These are phyloP conservation scores for Labeo catla DNA, from an alignment of 2,113 vertebrate species.

Conservation along the genomic window DNA sequence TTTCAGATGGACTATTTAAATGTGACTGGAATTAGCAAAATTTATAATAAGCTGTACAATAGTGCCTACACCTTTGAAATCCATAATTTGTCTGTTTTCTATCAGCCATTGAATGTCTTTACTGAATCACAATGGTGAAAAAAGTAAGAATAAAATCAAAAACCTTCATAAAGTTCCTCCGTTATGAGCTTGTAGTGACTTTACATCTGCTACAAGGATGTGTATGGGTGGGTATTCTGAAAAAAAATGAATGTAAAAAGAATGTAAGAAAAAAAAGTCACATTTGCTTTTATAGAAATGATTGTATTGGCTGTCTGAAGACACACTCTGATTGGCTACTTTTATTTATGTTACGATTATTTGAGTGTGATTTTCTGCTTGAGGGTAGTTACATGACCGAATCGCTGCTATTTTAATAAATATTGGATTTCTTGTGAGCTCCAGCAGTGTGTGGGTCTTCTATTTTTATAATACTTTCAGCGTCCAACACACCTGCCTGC, in stretches of 20 bases:
- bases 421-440: background rate
- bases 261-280: slow-evolving; percentile 26
- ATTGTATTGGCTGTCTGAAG: background rate
- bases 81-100: background rate
- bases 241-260: slow-evolving; percentile 14
- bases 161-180: slow-evolving; percentile 41
- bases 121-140: background rate
- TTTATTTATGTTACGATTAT: background rate
- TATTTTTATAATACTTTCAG: background rate
- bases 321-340: background rate
- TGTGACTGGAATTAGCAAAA: background rate
- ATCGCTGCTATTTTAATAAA: slow-evolving; percentile 5
- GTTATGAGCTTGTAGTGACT: slow-evolving; percentile 18
- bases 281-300: background rate
- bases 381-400: background rate
- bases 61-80: background rate
- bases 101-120: background rate
- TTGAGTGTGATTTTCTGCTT: background rate
- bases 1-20: background rate
- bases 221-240: slow-evolving; percentile 78
- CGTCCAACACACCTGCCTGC: background rate
- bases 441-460: background rate
- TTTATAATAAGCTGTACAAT: background rate
- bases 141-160: slow-evolving; percentile 18
- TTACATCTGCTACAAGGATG: slow-evolving; percentile 59